Evolutionary conservation across 2,797 vertebrate species (phyloP), one percentile per base, ranked within the genome.

Genomic region (Botia almorhae): DNA sequence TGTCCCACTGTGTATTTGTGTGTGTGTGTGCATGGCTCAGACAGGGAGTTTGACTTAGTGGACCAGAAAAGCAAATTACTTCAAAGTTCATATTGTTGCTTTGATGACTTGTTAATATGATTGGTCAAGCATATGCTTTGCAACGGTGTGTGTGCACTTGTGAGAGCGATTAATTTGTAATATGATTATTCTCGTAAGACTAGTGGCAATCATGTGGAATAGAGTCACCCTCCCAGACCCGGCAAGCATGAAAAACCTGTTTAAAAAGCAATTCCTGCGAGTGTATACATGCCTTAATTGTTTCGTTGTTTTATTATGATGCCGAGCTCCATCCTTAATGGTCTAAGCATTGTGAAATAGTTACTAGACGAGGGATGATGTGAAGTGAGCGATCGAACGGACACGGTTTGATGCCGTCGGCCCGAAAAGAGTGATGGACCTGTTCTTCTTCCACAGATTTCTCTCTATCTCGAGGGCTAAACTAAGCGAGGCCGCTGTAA

Each of bases 261-360:
- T 87, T 84, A 85, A 80, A 84, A 87, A 87, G 78, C 84, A 82
- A 85, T 85, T 82, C 76, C 79, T 83, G 72, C 69, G 2, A 48
- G 58, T 56, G 69, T 56, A 81, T 70, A 70, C 78, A 69, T 72
- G 72, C 78, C 81, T 81, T 82, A 84, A 85, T 84, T 82, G 86
- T 85, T 84, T 87, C 81, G 85, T 87, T 84, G 83, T 85, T 87
- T 85, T 29, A 72, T 85, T 86, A 83, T 11, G 39, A 70, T 17
- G 65, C 53, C 26, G 10, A 53, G 53, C 43, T 43, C 29, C 21
- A 23, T 64, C 69, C 76, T 76, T 84, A 86, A 83, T 81, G 83
- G 73, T 82, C 67, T 64, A 69, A 65, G 67, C 61, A 12, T 80
- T 79, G 56, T 48, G 11, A 81, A 84, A 83, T 65, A 72, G 72